These are phyloP conservation scores for Papilio polyxenes DNA, from an alignment of 1,140 invertebrate genomes.

Conservation along the genomic window DNA sequence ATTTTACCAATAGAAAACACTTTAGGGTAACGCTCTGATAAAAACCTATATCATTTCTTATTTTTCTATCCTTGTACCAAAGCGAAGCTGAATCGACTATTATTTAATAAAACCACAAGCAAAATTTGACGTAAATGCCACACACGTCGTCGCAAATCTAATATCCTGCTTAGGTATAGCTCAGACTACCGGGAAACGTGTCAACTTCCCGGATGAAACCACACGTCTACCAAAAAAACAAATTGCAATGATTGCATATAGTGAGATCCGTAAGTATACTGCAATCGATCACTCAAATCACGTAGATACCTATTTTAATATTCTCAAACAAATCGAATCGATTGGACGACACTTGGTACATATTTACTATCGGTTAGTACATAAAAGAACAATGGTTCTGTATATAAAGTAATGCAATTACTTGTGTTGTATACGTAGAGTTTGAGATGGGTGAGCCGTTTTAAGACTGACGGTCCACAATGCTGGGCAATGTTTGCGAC, in stretches of 20 bases:
- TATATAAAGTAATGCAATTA: constrained; percentile 38
- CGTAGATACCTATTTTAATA: constrained; percentile 32
- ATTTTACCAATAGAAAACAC: too few species aligned
- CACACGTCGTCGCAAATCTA: neutral
- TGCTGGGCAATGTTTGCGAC: constrained; percentile 27
- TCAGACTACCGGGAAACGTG: constrained; percentile 23
- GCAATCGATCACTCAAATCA: constrained; percentile 30
- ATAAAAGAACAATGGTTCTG: constrained; percentile 41
- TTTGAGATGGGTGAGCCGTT: constrained; percentile 37
- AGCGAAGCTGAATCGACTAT: neutral
- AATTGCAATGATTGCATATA: constrained; percentile 36
- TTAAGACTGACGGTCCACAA: constrained; percentile 33
- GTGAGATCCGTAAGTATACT: constrained; percentile 16
- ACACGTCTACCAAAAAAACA: constrained; percentile 19
- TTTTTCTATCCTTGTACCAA: neutral
- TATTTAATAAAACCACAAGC: neutral
- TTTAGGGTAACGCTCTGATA: too few species aligned
- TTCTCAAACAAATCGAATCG: constrained; percentile 33
- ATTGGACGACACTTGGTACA: constrained; percentile 21
- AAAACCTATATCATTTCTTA: too few species aligned
- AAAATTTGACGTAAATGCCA: constrained; percentile 10
- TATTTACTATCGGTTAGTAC: constrained; percentile 33
- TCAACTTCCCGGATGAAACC: constrained; percentile 32
- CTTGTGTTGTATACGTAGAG: constrained; percentile 25
- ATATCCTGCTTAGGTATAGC: constrained; percentile 26